Conservation (phyloP, 2,113 vertebrate species). For the Oreamnos americanus region DNA sequence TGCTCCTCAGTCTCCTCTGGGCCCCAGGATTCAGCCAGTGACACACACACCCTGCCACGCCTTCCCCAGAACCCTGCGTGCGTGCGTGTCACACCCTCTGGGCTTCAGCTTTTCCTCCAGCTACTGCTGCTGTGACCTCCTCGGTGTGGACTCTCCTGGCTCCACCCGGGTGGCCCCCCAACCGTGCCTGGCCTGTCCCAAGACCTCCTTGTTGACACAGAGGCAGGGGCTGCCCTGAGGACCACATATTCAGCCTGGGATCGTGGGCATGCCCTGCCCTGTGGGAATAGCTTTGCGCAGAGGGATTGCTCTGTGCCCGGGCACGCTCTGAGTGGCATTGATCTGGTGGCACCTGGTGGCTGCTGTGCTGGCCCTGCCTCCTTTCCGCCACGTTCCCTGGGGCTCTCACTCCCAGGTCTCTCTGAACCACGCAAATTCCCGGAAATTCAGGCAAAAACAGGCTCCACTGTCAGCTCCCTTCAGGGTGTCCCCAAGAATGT, state of each 20-base stretch:
- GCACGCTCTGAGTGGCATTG: too few relatives aligned
- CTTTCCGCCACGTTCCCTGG: rapidly evolving
- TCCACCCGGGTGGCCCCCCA: neutral
- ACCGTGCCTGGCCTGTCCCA: neutral
- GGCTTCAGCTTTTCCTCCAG: neutral
- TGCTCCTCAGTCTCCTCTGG: neutral
- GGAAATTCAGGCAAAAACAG: neutral
- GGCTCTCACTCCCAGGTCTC: neutral
- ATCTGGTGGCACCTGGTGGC: neutral
- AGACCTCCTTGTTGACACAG: neutral
- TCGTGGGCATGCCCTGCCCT: neutral
- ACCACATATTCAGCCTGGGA: neutral
- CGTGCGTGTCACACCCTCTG: neutral
- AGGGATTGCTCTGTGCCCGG: neutral
- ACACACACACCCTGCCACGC: neutral
- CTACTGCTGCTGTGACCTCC: neutral
- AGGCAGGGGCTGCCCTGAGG: neutral
- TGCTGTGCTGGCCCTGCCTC: too few relatives aligned
- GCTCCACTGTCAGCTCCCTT: neutral
- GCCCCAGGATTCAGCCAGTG: neutral
- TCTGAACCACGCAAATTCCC: neutral
- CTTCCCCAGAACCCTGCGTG: neutral
- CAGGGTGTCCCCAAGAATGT: neutral
- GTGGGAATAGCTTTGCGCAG: neutral
- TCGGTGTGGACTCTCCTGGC: neutral